Percentiles rank a stretch among this genome's conserved stretches.
Conservation (phyloP, 2,113 vertebrate genomes). For the Varanus salvator region DNA sequence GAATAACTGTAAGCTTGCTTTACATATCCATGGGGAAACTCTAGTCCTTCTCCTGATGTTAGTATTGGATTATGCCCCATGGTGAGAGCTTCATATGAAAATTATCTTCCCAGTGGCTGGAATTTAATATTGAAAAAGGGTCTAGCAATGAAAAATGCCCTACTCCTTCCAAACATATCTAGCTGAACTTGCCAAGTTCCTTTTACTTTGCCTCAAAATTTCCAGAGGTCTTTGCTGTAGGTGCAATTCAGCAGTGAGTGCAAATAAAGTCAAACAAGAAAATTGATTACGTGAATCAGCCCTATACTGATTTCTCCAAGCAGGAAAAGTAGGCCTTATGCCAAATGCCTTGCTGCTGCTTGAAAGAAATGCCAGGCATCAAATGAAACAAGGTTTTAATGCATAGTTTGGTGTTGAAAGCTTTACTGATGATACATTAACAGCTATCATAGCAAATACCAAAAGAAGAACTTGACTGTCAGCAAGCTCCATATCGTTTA, state of each 20-base stretch:
- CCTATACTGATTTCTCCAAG: slow-evolving; percentile 45
- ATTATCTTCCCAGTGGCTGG: not conserved
- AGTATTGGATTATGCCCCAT: not conserved
- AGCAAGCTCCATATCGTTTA: slow-evolving; percentile 18
- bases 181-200: not conserved
- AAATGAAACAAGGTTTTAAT: slow-evolving; percentile 58
- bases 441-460: slow-evolving; percentile 57
- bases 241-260: not conserved
- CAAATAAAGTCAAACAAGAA: not conserved
- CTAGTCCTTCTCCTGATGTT: not conserved
- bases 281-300: not conserved
- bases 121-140: not conserved
- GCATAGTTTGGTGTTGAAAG: slow-evolving; percentile 58
- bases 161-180: not conserved
- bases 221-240: not conserved
- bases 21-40: not conserved
- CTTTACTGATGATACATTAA: slow-evolving; percentile 64
- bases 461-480: slow-evolving; percentile 54
- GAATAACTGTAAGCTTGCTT: not conserved
- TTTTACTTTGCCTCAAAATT: not conserved
- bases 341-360: slow-evolving; percentile 58
- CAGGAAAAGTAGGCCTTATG: slow-evolving; percentile 54
- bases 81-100: not conserved
- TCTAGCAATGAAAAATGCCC: not conserved
- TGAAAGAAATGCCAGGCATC: slow-evolving; percentile 58